Percentiles rank a stretch among this genome's conserved stretches.
phyloP scores from a whole-genome alignment of 1,140 invertebrate genomes.

The Phymastichus coffea region DNA sequence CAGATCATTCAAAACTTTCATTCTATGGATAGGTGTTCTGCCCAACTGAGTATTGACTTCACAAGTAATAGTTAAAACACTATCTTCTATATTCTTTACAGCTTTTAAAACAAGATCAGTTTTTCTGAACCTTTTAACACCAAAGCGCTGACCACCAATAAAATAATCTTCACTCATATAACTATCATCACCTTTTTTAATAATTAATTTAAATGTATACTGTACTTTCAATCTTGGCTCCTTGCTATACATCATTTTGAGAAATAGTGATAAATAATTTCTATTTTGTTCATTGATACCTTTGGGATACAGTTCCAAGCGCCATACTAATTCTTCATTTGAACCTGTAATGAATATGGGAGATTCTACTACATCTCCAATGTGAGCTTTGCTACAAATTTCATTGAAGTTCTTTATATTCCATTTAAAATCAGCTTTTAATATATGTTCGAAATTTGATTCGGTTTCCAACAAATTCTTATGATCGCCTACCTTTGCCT shows the following conservation, averaged over 20 bases:
- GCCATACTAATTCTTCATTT: conserved; percentile 6
- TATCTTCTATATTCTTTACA: not conserved
- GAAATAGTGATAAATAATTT: not conserved
- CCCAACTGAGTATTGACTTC: not conserved
- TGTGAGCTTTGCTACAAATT: too few species aligned
- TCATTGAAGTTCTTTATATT: too few species aligned
- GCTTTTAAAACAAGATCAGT: not conserved
- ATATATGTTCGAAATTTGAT: too few species aligned
- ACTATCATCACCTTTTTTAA: not conserved
- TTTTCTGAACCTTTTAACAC: not conserved
- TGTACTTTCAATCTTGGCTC: not conserved
- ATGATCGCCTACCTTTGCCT: too few species aligned
- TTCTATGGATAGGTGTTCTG: not conserved
- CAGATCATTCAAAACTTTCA: not conserved
- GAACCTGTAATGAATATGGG: not conserved
- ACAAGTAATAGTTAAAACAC: not conserved
- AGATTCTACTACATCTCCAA: conserved; percentile 1
- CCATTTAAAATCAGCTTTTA: too few species aligned
- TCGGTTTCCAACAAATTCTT: too few species aligned
- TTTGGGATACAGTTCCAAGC: conserved; percentile 1
- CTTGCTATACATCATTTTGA: not conserved
- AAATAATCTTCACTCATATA: too few species aligned
- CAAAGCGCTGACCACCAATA: not conserved
- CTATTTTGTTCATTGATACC: not conserved
- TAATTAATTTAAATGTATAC: not conserved